Evolutionary conservation across 1,140 invertebrate species (phyloP), one percentile per base, ranked within the genome.

Genomic region (Anastatus disparis): DNA sequence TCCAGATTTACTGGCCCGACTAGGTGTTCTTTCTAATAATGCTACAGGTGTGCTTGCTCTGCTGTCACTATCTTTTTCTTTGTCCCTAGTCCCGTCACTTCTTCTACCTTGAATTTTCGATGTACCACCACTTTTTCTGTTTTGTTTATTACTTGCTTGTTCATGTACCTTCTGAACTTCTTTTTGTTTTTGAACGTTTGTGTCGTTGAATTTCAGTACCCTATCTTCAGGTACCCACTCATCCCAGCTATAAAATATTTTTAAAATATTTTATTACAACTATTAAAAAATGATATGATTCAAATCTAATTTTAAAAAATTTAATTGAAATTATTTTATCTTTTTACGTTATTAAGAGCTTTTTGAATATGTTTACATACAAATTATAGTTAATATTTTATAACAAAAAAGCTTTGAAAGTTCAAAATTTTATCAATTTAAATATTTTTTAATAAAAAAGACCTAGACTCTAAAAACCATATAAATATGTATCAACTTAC

Each of bases 141-240:
- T 85, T 27, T 84, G 79, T 22, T 85, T 79, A 3, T 76, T 78
- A 2, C 76, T 78, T 22, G 81, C 78, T 56, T 92, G 91, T 70
- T 91, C 89, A 78, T 94, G 93, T n/a, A 92, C 90, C 87, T 92
- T 90, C 77, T 94, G 90, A 24, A 97, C 89, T 85, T 98, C 95
- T 79, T 93, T 95, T 81, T 98, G 96, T 74, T 93, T 92, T 76
- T 94, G 92, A 0, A 96, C 89, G 86, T 97, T 97, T 6, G 91
- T 90, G 73, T 98, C 95, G 84, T 96, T 98, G 76, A 92, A 95
- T 83, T 98, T 97, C 9, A 98, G 84, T 8, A 99, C 95, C 82
- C 97, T 84, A 76, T 90, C 94, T 84, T 98, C 96, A 0, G 95
- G 94, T 12, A 98, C 97, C 96, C 96, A 98, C 86, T 99, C 97